A percentile compares a stretch with the other conserved stretches of the same genome.
Conservation (phyloP, 2,888 invertebrate species). For the Hecatera dysodea region DNA sequence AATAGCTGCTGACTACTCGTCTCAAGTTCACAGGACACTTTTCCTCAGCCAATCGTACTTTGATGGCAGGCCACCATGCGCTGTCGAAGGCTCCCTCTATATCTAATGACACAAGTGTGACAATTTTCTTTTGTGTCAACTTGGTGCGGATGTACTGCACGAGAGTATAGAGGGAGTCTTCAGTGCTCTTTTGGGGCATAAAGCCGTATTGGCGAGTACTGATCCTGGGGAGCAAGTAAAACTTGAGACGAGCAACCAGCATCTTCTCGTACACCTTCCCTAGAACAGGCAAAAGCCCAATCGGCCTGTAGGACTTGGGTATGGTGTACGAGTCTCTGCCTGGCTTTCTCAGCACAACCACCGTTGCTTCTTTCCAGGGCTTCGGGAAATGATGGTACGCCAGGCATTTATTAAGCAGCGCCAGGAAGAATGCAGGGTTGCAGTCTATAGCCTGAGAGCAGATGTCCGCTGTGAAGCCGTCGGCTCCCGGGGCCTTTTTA, state of each 20-base stretch:
- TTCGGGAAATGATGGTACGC: neutral
- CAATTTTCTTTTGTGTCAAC: neutral
- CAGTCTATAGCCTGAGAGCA: neutral
- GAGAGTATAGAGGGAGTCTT: neutral
- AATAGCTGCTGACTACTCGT: too few species aligned
- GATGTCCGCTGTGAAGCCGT: slow-evolving; percentile 2
- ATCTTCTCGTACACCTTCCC: slow-evolving; percentile 14
- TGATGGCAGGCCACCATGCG: slow-evolving; percentile 2
- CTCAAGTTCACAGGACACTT: too few species aligned
- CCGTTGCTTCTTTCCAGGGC: slow-evolving; percentile 3
- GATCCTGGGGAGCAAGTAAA: neutral
- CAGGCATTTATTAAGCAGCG: neutral
- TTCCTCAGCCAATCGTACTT: too few species aligned
- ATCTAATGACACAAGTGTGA: neutral
- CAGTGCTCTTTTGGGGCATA: neutral
- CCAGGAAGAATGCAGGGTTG: neutral
- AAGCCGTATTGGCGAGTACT: neutral
- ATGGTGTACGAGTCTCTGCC: neutral
- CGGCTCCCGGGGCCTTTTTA: neutral
- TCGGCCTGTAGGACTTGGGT: slow-evolving; percentile 6
- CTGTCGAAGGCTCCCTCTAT: slow-evolving; percentile 2
- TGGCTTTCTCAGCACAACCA: slow-evolving; percentile 4
- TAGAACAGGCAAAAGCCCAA: slow-evolving; percentile 1
- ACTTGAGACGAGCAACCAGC: slow-evolving; percentile 6
- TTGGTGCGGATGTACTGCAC: neutral